A percentile compares a stretch with the other conserved stretches of the same genome.
Conservation (phyloP, 2,888 invertebrate genomes). For the Mythimna loreyi region DNA sequence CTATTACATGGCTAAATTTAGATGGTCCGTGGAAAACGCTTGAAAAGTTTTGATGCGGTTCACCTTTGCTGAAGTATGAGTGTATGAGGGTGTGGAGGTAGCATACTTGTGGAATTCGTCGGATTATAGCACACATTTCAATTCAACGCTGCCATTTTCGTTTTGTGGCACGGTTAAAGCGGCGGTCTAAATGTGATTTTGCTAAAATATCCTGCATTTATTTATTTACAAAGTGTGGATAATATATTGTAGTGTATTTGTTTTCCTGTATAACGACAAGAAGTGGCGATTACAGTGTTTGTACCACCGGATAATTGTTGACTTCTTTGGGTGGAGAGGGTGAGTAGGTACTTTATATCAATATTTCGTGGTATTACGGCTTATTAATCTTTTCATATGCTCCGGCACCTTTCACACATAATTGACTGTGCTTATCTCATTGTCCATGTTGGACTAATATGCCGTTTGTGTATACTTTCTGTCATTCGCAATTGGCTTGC, state of each 20-base stretch:
- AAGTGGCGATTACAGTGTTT: slow-evolving; percentile 72
- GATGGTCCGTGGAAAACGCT: slow-evolving; percentile 37
- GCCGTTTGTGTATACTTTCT: slow-evolving; percentile 22
- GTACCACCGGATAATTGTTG: slow-evolving; percentile 77
- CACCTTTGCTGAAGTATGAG: slow-evolving; percentile 20
- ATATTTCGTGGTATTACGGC: slow-evolving; percentile 75
- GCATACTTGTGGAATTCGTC: slow-evolving; percentile 55
- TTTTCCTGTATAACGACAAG: slow-evolving; percentile 69
- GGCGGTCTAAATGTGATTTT: slow-evolving; percentile 82
- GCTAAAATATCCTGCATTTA: slow-evolving; percentile 73
- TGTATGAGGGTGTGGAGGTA: slow-evolving; percentile 62
- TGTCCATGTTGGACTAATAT: slow-evolving; percentile 12
- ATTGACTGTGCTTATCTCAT: slow-evolving; percentile 25
- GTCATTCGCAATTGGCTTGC: slow-evolving; percentile 50
- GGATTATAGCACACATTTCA: slow-evolving; percentile 71
- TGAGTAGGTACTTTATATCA: slow-evolving; percentile 82
- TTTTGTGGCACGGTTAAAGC: slow-evolving; percentile 88
- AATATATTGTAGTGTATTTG: slow-evolving; percentile 73
- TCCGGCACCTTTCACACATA: slow-evolving; percentile 32
- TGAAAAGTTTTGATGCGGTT: slow-evolving; percentile 17
- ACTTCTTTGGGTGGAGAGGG: slow-evolving; percentile 86
- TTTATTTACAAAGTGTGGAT: slow-evolving; percentile 73
- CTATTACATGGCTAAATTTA: slow-evolving; percentile 61
- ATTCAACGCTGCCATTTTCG: slow-evolving; percentile 90
- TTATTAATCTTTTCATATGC: slow-evolving; percentile 55